Base-by-base conservation (phyloP, 30 jellyfish, hydroid and myxozoan species). In the Cassiopea xamachana region DNA sequence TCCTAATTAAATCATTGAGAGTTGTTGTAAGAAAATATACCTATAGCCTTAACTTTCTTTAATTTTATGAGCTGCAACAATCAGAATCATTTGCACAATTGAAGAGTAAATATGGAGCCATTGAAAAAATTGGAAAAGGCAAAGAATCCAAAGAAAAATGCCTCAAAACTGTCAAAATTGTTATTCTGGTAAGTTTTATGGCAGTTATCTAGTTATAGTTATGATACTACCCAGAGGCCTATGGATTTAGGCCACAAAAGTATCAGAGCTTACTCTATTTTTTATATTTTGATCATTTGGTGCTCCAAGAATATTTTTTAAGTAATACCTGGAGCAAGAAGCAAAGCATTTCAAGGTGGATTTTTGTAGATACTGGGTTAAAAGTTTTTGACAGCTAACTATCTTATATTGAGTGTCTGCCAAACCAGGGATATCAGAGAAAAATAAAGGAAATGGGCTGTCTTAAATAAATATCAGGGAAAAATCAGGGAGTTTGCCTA, bases 121-220 rank as follows among this genome's bases (percentile, higher is more conserved):
- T 89, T 89, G 77, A 80, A 80, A 45, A 73, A 72, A 60, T 39
- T 44, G 67, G 15, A 69, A 18, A 62, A 82, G 69, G 75, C 88
- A 6, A 77, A 77, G 83, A 89, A 89, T 48, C 96, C 96, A 8
- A 77, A 84, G 15, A 61, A 81, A 39, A 73, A 74, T 71, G 92
- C 92, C 1, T 77, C 89, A 1, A 17, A 46, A 16, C 74, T 89
- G 48, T 89, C 96, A 1, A 80, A 81, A 64, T 73, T 80, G 19
- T 48, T 80, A 15, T 89, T 80, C 68, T 89, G 96, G 96, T 89
- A 81, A 44, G 95, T 49, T 1, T 2, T 73, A 5, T 48, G 60
- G n/a, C 15, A 47, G 10, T 15, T 60, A 17, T 50, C 1, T 5
- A 64, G 12, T 46, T 8, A 15, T 16, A 27, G 43, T 5, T 17